Conservation (phyloP, 2,888 invertebrate species). For the Leptinotarsa tumamoca region DNA sequence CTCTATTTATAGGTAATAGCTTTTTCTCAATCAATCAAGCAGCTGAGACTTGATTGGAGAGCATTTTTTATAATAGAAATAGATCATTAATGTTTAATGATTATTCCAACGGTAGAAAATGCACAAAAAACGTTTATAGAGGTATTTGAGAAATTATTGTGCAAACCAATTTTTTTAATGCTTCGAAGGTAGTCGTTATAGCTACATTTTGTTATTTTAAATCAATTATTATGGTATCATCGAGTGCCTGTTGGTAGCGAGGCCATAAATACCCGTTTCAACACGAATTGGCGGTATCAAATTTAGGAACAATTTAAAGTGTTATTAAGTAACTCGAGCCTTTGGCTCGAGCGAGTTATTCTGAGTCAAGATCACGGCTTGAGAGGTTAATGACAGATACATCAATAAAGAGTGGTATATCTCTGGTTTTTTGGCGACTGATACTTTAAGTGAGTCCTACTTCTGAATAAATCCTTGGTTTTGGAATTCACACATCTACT, state of each 20-base stretch:
- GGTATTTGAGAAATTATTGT: conserved; percentile 13
- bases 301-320: conserved; percentile 29
- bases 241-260: conserved; percentile 24
- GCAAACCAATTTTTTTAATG: background rate
- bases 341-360: conserved; percentile 32
- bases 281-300: conserved; percentile 28
- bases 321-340: conserved; percentile 30
- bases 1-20: background rate
- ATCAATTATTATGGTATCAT: conserved; percentile 26
- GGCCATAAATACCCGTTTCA: conserved; percentile 21
- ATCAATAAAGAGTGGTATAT: conserved; percentile 16
- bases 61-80: background rate
- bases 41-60: background rate
- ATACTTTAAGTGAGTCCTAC: no score
- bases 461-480: no score
- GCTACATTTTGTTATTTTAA: conserved; percentile 21
- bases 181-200: conserved; percentile 12
- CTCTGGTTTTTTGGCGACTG: no score
- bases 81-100: conserved; percentile 11
- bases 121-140: conserved; percentile 16
- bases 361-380: conserved; percentile 29
- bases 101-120: conserved; percentile 2
- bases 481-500: no score
- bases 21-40: background rate
- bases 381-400: conserved; percentile 33